Base-by-base conservation (phyloP, 1,140 invertebrate species). In the Drosophila sucinea region DNA sequence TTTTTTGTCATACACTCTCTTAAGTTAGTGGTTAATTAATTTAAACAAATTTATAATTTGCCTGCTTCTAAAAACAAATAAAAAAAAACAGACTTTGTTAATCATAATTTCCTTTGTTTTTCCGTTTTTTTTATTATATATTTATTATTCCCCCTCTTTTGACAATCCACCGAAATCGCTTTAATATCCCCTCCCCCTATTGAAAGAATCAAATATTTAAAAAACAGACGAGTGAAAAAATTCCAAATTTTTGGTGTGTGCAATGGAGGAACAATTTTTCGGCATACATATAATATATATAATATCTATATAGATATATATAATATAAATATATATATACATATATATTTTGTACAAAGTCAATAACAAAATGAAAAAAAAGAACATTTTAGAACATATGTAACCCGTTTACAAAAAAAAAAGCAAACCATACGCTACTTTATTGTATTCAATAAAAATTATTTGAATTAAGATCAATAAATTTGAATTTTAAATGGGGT, bases 341-440 rank as follows among this genome's bases (percentile, higher is more conserved):
- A 81, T 62, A 67, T 81, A 84, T 87, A 84, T 89, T 89, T 89
- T 89, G 85, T 89, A 89, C 81, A 87, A 90, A 90, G 80, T 89
- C 66, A 89, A 80, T 10, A 58, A 38, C 32, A 57, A 57, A 27
- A 29, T 17, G 27, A 27, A 57, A 17, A 57, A 29, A 33, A 29
- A 10, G 38, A 33, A 84, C 72, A 87, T 87, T 87, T 87, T 90
- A 90, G 71, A 80, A 68, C 73, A 78, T 89, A 51, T 51, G 44
- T 51, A 65, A 76, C 60, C 67, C 64, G 61, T 89, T 89, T 87
- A 83, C 83, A 85, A 81, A 78, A 17, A 51, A 44, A 79, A 74
- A 27, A 25, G 23, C 27, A 69, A 77, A 76, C 78, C 79, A 87
- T 86, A 76, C 76, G 79, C 83, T 83, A 87, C 77, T 87, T 87